Conservation (phyloP, 2,888 invertebrate species). For the Hipparchia semele region DNA sequence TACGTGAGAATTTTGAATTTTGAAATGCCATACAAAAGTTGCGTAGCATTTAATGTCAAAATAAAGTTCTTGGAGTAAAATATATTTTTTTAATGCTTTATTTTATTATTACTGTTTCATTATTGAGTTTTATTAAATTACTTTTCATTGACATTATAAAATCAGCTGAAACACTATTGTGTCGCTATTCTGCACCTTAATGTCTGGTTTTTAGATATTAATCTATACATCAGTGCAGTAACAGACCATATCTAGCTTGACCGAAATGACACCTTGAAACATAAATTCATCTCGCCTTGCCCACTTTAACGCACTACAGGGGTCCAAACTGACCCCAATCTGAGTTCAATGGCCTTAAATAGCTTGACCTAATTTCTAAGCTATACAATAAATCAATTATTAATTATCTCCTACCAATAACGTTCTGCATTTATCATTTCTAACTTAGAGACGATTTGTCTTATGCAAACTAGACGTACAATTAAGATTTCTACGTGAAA, state of each 20-base stretch:
- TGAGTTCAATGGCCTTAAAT: slow-evolving; percentile 43
- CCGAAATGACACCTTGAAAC: slow-evolving; percentile 28
- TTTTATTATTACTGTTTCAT: too few relatives aligned
- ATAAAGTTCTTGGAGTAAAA: too few relatives aligned
- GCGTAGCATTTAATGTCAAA: too few relatives aligned
- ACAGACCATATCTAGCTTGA: slow-evolving; percentile 12
- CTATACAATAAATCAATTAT: slow-evolving; percentile 45
- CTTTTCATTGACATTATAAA: background rate
- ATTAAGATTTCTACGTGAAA: slow-evolving; percentile 39
- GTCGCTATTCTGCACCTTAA: background rate
- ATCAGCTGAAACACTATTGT: background rate
- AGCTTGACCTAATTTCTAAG: slow-evolving; percentile 46
- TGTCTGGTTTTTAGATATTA: too few relatives aligned
- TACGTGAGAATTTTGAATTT: too few relatives aligned
- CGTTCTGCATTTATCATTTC: slow-evolving; percentile 44
- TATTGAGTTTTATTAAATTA: background rate
- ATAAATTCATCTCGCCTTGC: slow-evolving; percentile 37
- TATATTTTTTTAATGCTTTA: too few relatives aligned
- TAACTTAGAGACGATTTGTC: slow-evolving; percentile 41
- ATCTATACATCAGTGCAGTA: background rate
- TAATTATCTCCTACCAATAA: slow-evolving; percentile 45
- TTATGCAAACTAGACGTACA: slow-evolving; percentile 43
- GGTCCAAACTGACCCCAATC: slow-evolving; percentile 40
- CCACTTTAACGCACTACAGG: slow-evolving; percentile 35
- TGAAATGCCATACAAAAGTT: too few relatives aligned